phyloP scores from a whole-genome alignment of 2,888 invertebrate species.

The Fissipunctia ypsillon region DNA sequence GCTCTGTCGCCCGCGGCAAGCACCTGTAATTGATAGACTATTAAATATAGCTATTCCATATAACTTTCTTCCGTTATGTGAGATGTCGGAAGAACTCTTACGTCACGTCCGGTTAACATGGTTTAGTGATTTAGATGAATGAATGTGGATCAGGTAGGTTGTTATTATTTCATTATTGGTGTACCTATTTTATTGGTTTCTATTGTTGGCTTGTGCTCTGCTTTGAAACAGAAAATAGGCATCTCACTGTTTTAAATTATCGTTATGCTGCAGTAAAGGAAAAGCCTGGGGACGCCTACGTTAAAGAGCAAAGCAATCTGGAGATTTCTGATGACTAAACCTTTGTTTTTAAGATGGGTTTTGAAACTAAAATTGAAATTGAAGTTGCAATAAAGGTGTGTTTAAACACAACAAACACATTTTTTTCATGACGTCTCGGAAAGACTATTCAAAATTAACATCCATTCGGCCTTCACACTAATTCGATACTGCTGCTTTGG shows the following conservation, averaged over 20 bases:
- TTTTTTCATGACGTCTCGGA: too few species aligned
- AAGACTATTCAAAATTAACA: too few species aligned
- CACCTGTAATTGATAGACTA: conserved; percentile 49
- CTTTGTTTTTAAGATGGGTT: not conserved
- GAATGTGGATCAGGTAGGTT: conserved; percentile 25
- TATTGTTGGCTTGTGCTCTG: not conserved
- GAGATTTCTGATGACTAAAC: not conserved
- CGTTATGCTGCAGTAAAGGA: not conserved
- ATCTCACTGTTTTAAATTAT: conserved; percentile 20
- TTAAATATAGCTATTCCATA: conserved; percentile 37
- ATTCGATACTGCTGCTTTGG: too few species aligned
- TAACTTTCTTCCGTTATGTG: conserved; percentile 58
- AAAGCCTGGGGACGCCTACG: not conserved
- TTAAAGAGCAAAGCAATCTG: not conserved
- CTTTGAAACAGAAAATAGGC: not conserved
- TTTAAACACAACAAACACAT: too few species aligned
- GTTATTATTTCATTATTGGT: conserved; percentile 22
- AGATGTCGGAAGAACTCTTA: conserved; percentile 32
- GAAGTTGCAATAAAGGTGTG: not conserved
- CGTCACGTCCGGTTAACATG: conserved; percentile 48
- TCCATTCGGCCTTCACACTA: too few species aligned
- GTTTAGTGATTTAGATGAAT: conserved; percentile 49
- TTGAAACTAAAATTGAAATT: too few species aligned
- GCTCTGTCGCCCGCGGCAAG: conserved; percentile 14
- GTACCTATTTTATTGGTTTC: not conserved